Conservation (phyloP, 1,140 invertebrate genomes). For the Bicyclus anynana region DNA sequence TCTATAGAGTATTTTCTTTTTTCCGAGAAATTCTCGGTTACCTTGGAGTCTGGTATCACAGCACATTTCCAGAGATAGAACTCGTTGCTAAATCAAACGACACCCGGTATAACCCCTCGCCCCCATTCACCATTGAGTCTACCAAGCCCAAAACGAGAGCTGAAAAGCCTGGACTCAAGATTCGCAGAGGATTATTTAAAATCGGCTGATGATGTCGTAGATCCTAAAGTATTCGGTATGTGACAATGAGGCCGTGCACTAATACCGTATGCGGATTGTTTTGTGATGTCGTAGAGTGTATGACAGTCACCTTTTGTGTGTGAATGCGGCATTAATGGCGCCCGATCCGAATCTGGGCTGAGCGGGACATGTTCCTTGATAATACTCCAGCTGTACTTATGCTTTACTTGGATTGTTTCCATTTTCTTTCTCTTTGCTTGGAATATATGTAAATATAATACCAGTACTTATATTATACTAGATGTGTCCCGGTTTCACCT, state of each 20-base stretch:
- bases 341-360: slow-evolving; percentile 16
- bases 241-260: slow-evolving; percentile 13
- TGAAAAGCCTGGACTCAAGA: no score
- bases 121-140: no score
- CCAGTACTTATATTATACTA: not conserved
- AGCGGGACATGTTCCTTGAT: slow-evolving; percentile 9
- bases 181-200: no score
- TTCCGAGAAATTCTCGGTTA: no score
- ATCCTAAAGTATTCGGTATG: not conserved
- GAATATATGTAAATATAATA: not conserved
- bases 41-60: no score
- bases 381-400: not conserved
- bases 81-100: no score
- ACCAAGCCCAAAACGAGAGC: no score
- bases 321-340: slow-evolving; percentile 21
- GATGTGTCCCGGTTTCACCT: not conserved
- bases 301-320: slow-evolving; percentile 24
- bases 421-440: not conserved
- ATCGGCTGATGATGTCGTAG: no score
- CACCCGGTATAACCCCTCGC: no score
- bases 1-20: no score
- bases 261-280: slow-evolving; percentile 27
- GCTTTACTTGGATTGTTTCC: not conserved
- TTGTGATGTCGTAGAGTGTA: slow-evolving; percentile 25
- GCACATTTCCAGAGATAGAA: no score